Evolutionary conservation across 2,113 vertebrate species (phyloP).

Genomic region (Callipepla californica): DNA sequence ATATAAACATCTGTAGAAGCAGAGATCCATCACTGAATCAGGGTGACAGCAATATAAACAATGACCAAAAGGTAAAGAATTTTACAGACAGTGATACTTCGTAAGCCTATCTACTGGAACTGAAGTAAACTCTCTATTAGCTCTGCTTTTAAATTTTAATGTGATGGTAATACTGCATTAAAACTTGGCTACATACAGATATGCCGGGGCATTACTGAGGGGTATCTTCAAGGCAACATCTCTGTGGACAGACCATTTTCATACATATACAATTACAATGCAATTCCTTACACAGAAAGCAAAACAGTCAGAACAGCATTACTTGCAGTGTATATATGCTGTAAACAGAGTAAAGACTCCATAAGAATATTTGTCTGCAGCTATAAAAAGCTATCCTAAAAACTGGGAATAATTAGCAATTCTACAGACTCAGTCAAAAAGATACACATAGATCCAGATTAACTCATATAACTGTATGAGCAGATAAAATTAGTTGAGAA

Average conservation of each 20-base stretch:
- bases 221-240: slow-evolving; percentile 1
- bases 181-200: neutral
- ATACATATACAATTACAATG: neutral
- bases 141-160: slow-evolving; percentile 67
- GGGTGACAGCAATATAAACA: neutral
- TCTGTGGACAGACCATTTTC: neutral
- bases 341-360: neutral
- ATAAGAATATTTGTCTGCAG: neutral
- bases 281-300: neutral
- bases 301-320: neutral
- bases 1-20: neutral
- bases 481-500: neutral
- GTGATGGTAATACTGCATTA: neutral
- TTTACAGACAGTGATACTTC: slow-evolving; percentile 33
- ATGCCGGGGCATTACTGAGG: neutral
- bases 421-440: neutral
- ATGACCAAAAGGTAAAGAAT: neutral
- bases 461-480: neutral
- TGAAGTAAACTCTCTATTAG: slow-evolving; percentile 66
- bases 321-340: neutral
- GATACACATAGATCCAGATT: neutral
- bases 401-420: neutral
- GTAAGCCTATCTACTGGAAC: slow-evolving; percentile 54
- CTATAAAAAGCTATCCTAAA: neutral
- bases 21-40: neutral